Percentiles rank a stretch among this genome's conserved stretches.
phyloP scores from a whole-genome alignment of 2,797 vertebrate genomes.

The Pteronotus mesoamericanus region DNA sequence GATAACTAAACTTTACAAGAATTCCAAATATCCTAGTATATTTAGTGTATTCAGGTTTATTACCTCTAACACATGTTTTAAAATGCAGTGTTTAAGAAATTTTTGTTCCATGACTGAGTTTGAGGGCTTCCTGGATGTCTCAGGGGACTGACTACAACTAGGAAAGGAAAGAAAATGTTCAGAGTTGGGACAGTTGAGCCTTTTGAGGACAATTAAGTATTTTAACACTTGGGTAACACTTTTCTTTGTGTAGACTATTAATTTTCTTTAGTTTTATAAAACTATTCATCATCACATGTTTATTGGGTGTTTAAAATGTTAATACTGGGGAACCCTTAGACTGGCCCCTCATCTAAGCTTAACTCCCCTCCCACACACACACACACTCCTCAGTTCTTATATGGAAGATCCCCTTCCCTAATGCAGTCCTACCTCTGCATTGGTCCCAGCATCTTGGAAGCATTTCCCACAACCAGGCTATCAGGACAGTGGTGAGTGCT shows the following conservation, averaged over 20 bases:
- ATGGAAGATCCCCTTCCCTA: background rate
- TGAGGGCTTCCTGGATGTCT: background rate
- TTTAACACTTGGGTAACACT: background rate
- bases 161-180: background rate
- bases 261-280: conserved; percentile 12
- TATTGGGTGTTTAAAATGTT: background rate
- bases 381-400: background rate
- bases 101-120: background rate
- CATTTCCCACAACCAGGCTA: conserved; percentile 74
- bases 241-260: background rate
- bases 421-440: background rate
- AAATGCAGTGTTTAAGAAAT: background rate
- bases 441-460: background rate
- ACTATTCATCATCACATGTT: background rate
- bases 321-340: background rate
- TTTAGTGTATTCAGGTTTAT: background rate
- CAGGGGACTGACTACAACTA: background rate
- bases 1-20: background rate
- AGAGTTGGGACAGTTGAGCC: background rate
- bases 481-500: conserved; percentile 24
- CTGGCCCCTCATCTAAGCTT: background rate
- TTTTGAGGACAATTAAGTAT: background rate
- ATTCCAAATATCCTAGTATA: background rate
- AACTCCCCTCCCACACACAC: background rate
- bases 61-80: background rate